Evolutionary conservation across 2,113 vertebrate genomes (phyloP).

Genomic region (Eclectus roratus): DNA sequence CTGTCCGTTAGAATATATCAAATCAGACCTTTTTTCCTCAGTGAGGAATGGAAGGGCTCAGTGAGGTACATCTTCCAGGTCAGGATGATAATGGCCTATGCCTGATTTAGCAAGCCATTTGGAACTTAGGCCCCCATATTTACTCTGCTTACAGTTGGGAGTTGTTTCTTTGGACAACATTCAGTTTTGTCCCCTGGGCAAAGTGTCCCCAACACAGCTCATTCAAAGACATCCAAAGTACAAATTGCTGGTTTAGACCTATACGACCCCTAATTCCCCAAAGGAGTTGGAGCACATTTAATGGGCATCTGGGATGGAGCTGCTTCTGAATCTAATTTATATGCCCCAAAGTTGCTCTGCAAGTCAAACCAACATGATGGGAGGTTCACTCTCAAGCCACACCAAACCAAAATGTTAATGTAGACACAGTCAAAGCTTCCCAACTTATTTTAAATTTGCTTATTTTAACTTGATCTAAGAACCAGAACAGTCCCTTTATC

Average conservation of each 20-base stretch:
- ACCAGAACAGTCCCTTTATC: not conserved
- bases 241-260: fast-evolving
- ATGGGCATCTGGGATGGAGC: not conserved
- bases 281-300: not conserved
- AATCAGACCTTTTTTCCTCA: not conserved
- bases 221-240: not conserved
- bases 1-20: not conserved
- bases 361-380: not conserved
- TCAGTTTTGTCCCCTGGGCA: not conserved
- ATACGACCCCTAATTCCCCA: fast-evolving
- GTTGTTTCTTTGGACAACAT: not conserved
- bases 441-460: not conserved
- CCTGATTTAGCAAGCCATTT: not conserved
- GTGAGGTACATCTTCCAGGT: not conserved
- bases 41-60: not conserved
- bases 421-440: not conserved
- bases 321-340: not conserved
- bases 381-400: not conserved
- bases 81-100: fast-evolving
- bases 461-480: not conserved
- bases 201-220: not conserved
- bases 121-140: not conserved
- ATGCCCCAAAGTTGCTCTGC: not conserved
- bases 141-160: not conserved
- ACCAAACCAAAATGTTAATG: not conserved